Percentiles rank a stretch among this genome's conserved stretches.
Evolutionary conservation across 2,113 vertebrate species (phyloP).

Genomic region (Aspiorhynchus laticeps): DNA sequence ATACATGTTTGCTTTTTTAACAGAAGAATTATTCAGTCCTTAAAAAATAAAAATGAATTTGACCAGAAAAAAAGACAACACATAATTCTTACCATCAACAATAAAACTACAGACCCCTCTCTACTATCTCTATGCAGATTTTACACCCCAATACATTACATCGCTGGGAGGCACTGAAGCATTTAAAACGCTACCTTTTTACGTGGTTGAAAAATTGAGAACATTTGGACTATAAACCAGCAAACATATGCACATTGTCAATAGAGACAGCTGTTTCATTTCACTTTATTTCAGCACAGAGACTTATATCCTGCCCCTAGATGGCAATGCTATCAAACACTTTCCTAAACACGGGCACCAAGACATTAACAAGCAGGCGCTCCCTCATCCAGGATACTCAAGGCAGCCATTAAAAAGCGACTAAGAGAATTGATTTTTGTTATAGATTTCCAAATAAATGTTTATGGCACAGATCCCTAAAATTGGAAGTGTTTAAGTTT

Average conservation of each 20-base stretch:
- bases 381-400: conserved; percentile 80
- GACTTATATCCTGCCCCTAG: conserved; percentile 84
- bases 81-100: conserved; percentile 40
- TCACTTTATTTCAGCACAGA: conserved; percentile 82
- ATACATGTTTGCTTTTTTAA: neutral
- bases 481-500: conserved; percentile 77
- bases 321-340: conserved; percentile 90
- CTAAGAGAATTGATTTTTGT: conserved; percentile 88
- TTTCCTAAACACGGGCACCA: conserved; percentile 77
- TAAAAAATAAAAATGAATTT: neutral
- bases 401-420: conserved; percentile 83
- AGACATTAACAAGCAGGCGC: conserved; percentile 80
- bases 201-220: conserved; percentile 82
- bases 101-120: conserved; percentile 3
- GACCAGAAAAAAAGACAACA: conserved; percentile 6
- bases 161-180: conserved; percentile 73
- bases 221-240: conserved; percentile 85
- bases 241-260: conserved; percentile 90
- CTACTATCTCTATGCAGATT: conserved; percentile 77
- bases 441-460: conserved; percentile 90
- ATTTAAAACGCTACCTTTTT: conserved; percentile 79
- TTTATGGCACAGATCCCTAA: conserved; percentile 81
- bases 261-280: conserved; percentile 87
- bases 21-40: neutral
- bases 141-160: conserved; percentile 71